phyloP scores from a whole-genome alignment of 2,888 invertebrate genomes.

The Chorisops tibialis region DNA sequence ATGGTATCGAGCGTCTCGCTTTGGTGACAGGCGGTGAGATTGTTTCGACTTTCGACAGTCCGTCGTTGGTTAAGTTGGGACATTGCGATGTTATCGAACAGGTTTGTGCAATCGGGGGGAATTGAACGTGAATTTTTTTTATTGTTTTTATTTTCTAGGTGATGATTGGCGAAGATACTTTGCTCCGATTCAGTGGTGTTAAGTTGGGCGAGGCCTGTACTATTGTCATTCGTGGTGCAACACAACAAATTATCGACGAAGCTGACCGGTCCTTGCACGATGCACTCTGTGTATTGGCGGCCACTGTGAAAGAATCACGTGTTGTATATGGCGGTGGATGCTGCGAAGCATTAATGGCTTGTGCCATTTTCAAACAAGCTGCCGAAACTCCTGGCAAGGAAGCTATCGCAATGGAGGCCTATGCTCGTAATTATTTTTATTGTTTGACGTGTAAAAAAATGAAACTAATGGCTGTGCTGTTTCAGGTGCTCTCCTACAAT shows the following conservation, averaged over 20 bases:
- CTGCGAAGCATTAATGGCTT: conserved; percentile 96
- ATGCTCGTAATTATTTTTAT: conserved; percentile 59
- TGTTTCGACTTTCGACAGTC: conserved; percentile 95
- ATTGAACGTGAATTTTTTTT: background rate
- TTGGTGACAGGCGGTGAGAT: conserved; percentile 98
- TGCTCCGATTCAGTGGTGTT: conserved; percentile 93
- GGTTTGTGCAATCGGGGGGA: conserved; percentile 43
- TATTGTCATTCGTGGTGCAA: conserved; percentile 94
- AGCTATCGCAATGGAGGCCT: conserved; percentile 94
- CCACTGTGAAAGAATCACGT: conserved; percentile 90
- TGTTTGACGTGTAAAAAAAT: background rate
- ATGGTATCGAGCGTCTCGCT: conserved; percentile 96
- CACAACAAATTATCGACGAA: conserved; percentile 97
- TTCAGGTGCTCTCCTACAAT: conserved; percentile 70
- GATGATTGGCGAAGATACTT: conserved; percentile 96
- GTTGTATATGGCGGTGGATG: conserved; percentile 92
- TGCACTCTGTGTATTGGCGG: conserved; percentile 93
- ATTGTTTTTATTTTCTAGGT: conserved; percentile 43
- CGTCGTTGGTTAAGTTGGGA: conserved; percentile 87
- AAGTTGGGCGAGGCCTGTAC: conserved; percentile 96
- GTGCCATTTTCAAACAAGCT: conserved; percentile 80
- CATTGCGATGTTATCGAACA: conserved; percentile 94
- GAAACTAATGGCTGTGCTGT: background rate
- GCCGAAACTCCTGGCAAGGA: conserved; percentile 93
- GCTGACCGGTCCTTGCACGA: conserved; percentile 98